Evolutionary conservation across 1,140 invertebrate species (phyloP).

Genomic region (Chironomus tepperi): DNA sequence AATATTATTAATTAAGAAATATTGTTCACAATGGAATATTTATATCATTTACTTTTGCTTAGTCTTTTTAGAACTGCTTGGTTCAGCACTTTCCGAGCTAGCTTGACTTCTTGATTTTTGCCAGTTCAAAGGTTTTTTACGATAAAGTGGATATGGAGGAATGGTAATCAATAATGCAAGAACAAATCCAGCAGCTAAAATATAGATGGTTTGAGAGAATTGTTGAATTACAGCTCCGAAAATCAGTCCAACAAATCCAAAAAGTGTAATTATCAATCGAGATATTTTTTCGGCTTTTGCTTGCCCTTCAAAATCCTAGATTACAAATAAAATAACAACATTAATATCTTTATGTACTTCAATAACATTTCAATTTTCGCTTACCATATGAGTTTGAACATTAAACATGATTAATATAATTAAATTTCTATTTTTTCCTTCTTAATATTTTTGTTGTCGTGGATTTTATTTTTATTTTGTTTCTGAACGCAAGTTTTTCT

Average conservation of each 20-base stretch:
- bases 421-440: background rate
- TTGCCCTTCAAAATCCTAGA: slow-evolving; percentile 90
- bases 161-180: slow-evolving; percentile 71
- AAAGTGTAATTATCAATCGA: slow-evolving; percentile 78
- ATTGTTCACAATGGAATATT: too few species aligned
- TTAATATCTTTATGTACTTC: background rate
- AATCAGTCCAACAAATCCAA: slow-evolving; percentile 77
- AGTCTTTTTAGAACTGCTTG: slow-evolving; percentile 30
- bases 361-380: slow-evolving; percentile 24
- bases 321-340: too few species aligned
- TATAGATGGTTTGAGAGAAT: slow-evolving; percentile 89
- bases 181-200: slow-evolving; percentile 81
- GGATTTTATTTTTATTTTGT: background rate
- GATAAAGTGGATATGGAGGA: slow-evolving; percentile 90
- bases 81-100: slow-evolving; percentile 24
- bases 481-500: too few species aligned
- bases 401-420: slow-evolving; percentile 31
- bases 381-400: slow-evolving; percentile 54
- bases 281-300: slow-evolving; percentile 78
- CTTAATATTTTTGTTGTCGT: background rate
- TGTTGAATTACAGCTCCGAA: slow-evolving; percentile 93
- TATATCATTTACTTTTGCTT: slow-evolving; percentile 27
- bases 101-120: slow-evolving; percentile 55
- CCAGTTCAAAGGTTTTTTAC: slow-evolving; percentile 81
- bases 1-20: too few species aligned